Conservation (phyloP, 2,797 vertebrate species). For the Esox masquinongy region DNA sequence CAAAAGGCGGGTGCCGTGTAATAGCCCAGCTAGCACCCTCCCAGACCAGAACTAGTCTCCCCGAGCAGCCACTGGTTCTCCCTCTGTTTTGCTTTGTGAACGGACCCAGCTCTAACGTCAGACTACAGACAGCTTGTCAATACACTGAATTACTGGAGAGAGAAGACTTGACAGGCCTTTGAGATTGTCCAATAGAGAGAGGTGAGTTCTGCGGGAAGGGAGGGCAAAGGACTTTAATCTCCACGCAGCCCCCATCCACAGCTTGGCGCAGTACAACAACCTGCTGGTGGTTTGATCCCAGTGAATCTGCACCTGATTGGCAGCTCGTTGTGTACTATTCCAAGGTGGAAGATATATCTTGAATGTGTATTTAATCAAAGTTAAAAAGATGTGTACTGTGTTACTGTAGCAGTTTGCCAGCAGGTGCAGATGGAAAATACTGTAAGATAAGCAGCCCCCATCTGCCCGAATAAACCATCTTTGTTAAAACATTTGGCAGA, state of each 20-base stretch:
- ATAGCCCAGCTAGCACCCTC: background rate
- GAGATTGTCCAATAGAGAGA: background rate
- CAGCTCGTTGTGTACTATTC: too few relatives aligned
- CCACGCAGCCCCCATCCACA: too few relatives aligned
- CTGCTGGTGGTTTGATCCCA: too few relatives aligned
- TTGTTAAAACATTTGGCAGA: constrained; percentile 14
- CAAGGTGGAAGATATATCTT: background rate
- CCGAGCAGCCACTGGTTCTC: too few relatives aligned
- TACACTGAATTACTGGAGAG: constrained; percentile 47
- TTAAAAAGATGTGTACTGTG: background rate
- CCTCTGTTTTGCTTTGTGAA: too few relatives aligned
- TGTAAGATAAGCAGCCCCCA: background rate
- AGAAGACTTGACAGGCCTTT: constrained; percentile 25
- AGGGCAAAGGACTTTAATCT: too few relatives aligned
- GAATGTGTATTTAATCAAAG: background rate
- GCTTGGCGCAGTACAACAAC: too few relatives aligned
- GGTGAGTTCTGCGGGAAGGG: too few relatives aligned
- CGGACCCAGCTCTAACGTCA: background rate
- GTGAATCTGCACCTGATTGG: too few relatives aligned
- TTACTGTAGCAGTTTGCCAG: background rate
- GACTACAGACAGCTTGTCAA: constrained; percentile 46
- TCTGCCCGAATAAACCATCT: background rate
- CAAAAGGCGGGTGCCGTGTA: constrained; percentile 23
- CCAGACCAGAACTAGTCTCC: too few relatives aligned
- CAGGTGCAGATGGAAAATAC: background rate